Percentiles rank a stretch among this genome's conserved stretches.
phyloP scores from a whole-genome alignment of 2,797 vertebrate genomes.

The Oreochromis mossambicus region DNA sequence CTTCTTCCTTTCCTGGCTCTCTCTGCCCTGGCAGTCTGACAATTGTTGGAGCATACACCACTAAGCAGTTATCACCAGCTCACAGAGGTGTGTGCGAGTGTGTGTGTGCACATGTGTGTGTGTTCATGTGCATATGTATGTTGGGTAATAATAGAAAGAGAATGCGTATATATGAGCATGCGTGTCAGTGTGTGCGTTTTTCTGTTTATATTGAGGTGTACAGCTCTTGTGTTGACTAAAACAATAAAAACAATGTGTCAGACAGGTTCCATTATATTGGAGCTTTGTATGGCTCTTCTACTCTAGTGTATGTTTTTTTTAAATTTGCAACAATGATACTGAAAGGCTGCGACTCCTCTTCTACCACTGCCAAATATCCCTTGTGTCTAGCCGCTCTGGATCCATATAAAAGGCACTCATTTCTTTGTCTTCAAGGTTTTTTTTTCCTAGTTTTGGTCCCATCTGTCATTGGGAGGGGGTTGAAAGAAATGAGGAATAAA shows the following conservation, averaged over 20 bases:
- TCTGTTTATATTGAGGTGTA: constrained; percentile 56
- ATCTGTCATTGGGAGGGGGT: constrained; percentile 77
- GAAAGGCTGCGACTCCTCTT: constrained; percentile 59
- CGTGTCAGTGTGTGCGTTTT: constrained; percentile 45
- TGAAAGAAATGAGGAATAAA: constrained; percentile 72
- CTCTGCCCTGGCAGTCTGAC: constrained; percentile 71
- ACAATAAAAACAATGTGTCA: constrained; percentile 73
- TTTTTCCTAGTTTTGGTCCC: constrained; percentile 62
- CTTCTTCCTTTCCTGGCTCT: constrained; percentile 64
- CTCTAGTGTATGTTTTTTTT: constrained; percentile 50
- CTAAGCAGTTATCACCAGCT: constrained; percentile 77
- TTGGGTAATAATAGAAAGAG: constrained; percentile 44
- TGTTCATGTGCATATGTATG: constrained; percentile 34
- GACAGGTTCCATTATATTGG: constrained; percentile 63
- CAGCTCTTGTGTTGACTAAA: constrained; percentile 58
- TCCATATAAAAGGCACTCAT: constrained; percentile 75
- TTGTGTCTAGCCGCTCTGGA: constrained; percentile 69
- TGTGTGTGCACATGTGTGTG: constrained; percentile 13
- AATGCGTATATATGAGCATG: constrained; percentile 36
- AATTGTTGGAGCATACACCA: constrained; percentile 70
- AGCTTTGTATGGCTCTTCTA: constrained; percentile 55
- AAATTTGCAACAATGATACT: constrained; percentile 62
- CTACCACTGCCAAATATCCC: constrained; percentile 61
- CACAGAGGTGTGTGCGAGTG: constrained; percentile 58
- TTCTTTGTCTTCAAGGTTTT: constrained; percentile 72